A percentile compares a stretch with the other conserved stretches of the same genome.
phyloP scores from a whole-genome alignment of 2,113 vertebrate species.

The Litocranius walleri region DNA sequence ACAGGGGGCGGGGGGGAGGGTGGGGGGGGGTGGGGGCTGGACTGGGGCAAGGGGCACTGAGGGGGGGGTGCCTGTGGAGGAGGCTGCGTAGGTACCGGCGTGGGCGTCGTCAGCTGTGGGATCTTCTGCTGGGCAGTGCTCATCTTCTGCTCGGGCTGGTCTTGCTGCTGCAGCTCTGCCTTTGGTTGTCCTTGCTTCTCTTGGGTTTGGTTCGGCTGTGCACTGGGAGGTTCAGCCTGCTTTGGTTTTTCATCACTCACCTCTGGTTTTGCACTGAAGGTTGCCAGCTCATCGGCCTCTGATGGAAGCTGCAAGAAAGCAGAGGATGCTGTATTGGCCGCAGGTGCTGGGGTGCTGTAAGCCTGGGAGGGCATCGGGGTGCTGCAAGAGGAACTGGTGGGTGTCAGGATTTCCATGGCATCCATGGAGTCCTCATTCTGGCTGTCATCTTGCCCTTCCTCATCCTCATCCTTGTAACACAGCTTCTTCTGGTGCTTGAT shows the following conservation, averaged over 20 bases:
- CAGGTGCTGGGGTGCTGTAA: slow-evolving; percentile 88
- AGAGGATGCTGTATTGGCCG: slow-evolving; percentile 83
- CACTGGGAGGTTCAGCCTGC: slow-evolving; percentile 88
- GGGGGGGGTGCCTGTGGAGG: slow-evolving; percentile 81
- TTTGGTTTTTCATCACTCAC: slow-evolving; percentile 94
- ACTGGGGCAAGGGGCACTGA: slow-evolving; percentile 89
- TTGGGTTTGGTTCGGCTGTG: slow-evolving; percentile 86
- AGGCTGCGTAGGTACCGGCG: slow-evolving; percentile 85
- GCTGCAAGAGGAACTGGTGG: slow-evolving; percentile 96
- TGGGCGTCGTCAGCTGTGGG: slow-evolving; percentile 88
- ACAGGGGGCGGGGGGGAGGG: too few species aligned
- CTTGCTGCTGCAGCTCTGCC: slow-evolving; percentile 89
- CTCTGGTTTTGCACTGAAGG: slow-evolving; percentile 86
- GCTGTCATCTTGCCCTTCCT: slow-evolving; percentile 97
- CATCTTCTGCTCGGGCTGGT: slow-evolving; percentile 89
- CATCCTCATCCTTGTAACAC: slow-evolving; percentile 99
- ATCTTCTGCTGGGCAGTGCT: slow-evolving; percentile 84
- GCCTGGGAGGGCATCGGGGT: slow-evolving; percentile 96
- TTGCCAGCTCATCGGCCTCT: slow-evolving; percentile 89
- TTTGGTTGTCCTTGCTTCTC: slow-evolving; percentile 93
- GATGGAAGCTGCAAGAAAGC: slow-evolving; percentile 81
- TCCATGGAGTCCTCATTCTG: slow-evolving; percentile 98
- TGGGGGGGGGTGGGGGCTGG: slow-evolving; percentile 90
- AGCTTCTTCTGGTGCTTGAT: slow-evolving; percentile 99
- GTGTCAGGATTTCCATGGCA: slow-evolving; percentile 93